Evolutionary conservation across 2,888 invertebrate genomes (phyloP).

Genomic region (Carterocephalus palaemon): DNA sequence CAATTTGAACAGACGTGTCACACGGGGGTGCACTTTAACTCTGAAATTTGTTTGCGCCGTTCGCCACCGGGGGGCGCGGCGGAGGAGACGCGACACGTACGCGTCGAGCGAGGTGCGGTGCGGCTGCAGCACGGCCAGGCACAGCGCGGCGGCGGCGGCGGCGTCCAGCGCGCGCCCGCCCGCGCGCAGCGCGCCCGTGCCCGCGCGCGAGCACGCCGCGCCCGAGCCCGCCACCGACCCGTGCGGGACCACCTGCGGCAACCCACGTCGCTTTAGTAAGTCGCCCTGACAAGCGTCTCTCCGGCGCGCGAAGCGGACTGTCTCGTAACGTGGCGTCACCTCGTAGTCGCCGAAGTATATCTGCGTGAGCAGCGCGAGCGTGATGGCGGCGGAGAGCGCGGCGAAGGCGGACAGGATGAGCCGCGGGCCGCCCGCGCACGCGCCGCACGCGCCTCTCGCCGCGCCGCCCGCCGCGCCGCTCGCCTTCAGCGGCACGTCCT

Average conservation of each 20-base stretch:
- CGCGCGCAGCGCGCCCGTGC: slow-evolving; percentile 81
- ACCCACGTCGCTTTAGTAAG: too few relatives aligned
- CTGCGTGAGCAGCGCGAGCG: slow-evolving; percentile 84
- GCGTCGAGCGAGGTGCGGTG: slow-evolving; percentile 88
- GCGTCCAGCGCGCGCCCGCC: slow-evolving; percentile 87
- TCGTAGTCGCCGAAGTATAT: slow-evolving; percentile 86
- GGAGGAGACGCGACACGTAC: slow-evolving; percentile 65
- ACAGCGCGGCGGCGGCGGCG: slow-evolving; percentile 84
- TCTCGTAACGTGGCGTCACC: too few relatives aligned
- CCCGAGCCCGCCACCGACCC: slow-evolving; percentile 87
- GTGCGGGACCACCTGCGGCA: slow-evolving; percentile 82
- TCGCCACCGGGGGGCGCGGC: too few relatives aligned
- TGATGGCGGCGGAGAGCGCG: slow-evolving; percentile 82
- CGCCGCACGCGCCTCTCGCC: slow-evolving; percentile 43
- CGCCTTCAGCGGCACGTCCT: slow-evolving; percentile 78
- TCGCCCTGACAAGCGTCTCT: too few relatives aligned
- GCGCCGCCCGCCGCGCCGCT: slow-evolving; percentile 34
- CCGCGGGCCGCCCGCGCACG: slow-evolving; percentile 76
- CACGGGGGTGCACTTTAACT: too few relatives aligned
- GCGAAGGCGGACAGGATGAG: slow-evolving; percentile 83
- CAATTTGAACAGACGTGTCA: too few relatives aligned
- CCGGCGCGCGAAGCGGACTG: too few relatives aligned
- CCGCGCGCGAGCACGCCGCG: slow-evolving; percentile 84
- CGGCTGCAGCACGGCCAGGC: slow-evolving; percentile 85
- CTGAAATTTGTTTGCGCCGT: too few relatives aligned